Evolutionary conservation across 2,113 vertebrate genomes (phyloP).

Genomic region (Accipiter cooperii): DNA sequence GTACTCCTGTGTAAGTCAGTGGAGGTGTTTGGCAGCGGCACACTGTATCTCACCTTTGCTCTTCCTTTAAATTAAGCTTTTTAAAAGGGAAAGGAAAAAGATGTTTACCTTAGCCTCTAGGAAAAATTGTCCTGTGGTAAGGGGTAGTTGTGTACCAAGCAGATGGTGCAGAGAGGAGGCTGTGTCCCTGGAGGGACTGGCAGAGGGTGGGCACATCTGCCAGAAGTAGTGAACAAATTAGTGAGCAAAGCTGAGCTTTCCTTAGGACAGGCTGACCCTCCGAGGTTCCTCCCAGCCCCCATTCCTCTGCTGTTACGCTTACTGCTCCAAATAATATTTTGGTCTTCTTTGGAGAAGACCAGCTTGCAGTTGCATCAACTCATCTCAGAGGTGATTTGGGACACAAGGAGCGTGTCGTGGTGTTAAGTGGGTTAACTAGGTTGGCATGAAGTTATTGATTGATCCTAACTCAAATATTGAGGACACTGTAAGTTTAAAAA

Average conservation of each 20-base stretch:
- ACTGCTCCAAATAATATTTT: neutral
- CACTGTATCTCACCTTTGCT: neutral
- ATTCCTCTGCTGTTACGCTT: neutral
- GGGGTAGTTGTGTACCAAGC: neutral
- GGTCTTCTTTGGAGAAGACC: neutral
- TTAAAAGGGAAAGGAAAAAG: neutral
- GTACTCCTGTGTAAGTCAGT: neutral
- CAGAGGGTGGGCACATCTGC: neutral
- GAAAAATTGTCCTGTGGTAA: neutral
- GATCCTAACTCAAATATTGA: neutral
- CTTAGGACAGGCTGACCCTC: neutral
- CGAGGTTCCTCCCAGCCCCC: rapidly evolving
- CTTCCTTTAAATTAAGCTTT: neutral
- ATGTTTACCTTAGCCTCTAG: neutral
- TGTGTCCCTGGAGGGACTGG: neutral
- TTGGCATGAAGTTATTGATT: neutral
- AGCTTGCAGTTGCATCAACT: neutral
- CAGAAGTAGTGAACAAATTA: neutral
- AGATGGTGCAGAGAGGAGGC: neutral
- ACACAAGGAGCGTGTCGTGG: neutral
- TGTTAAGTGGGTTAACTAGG: neutral
- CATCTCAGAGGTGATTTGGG: neutral
- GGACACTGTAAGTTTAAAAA: neutral
- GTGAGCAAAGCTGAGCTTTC: neutral
- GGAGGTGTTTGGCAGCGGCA: neutral